Percentiles rank a stretch among this genome's conserved stretches.
Evolutionary conservation across 2,797 vertebrate species (phyloP).

Genomic region (Sebastes cheni): DNA sequence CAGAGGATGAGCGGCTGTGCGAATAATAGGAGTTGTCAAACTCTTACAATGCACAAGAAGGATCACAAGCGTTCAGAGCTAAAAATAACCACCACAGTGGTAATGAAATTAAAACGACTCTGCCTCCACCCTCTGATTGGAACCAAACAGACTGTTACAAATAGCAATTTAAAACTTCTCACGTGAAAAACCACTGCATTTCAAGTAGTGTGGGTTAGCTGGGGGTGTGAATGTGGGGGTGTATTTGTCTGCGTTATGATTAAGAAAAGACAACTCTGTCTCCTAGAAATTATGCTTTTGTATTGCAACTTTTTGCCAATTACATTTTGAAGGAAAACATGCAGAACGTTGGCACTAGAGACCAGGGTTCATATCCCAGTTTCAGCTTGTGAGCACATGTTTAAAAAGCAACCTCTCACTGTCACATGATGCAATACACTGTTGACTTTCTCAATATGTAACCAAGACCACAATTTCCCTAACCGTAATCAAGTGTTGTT

Average conservation of each 20-base stretch:
- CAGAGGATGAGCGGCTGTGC: conserved; percentile 63
- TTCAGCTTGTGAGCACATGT: background rate
- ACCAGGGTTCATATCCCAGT: background rate
- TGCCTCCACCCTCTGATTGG: conserved; percentile 60
- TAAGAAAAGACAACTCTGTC: background rate
- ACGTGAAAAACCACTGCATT: conserved; percentile 31
- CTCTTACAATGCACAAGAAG: conserved; percentile 63
- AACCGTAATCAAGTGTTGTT: background rate
- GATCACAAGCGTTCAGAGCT: conserved; percentile 64
- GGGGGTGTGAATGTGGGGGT: background rate
- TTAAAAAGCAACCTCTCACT: background rate
- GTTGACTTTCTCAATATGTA: background rate
- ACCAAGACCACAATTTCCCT: background rate
- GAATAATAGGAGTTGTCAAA: conserved; percentile 77
- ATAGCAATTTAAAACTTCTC: conserved; percentile 61
- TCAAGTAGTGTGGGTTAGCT: conserved; percentile 5
- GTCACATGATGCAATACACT: background rate
- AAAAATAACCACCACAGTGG: conserved; percentile 68
- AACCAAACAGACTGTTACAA: conserved; percentile 63
- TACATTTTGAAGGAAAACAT: background rate
- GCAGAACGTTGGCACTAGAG: background rate
- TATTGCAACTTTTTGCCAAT: background rate
- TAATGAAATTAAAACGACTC: conserved; percentile 71
- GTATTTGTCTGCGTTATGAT: background rate
- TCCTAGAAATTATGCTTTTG: background rate